Percentiles rank a stretch among this genome's conserved stretches.
Conservation (phyloP, 1,140 invertebrate genomes). For the Ylistrum balloti region DNA sequence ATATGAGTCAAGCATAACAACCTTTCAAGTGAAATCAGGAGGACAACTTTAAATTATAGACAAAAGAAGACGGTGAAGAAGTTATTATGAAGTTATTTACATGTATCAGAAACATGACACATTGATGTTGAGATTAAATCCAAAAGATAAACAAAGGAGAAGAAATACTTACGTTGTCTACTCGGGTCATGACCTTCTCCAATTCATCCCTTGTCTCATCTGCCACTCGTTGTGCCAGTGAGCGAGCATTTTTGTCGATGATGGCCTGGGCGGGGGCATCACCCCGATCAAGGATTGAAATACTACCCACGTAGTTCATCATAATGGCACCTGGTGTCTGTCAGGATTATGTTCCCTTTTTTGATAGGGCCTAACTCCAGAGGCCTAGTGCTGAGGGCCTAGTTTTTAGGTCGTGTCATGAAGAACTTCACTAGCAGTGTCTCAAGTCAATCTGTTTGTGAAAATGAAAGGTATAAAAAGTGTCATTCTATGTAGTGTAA, state of each 20-base stretch:
- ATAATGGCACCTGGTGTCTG: constrained; percentile 35
- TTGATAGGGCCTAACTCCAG: no score
- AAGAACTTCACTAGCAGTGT: not conserved
- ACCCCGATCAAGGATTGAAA: constrained; percentile 76
- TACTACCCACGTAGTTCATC: constrained; percentile 79
- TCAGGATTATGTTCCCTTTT: not conserved
- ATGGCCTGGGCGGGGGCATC: constrained; percentile 79
- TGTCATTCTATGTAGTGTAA: no score
- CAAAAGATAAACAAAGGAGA: no score
- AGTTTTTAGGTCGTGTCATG: not conserved
- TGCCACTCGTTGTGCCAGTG: constrained; percentile 76
- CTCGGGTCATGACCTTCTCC: constrained; percentile 78
- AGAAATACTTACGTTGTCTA: constrained; percentile 78
- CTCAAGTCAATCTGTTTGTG: not conserved
- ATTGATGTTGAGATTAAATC: no score
- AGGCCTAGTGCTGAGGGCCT: not conserved
- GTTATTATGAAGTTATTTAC: no score
- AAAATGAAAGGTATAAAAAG: constrained; percentile 8
- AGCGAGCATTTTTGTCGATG: constrained; percentile 78
- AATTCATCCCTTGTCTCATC: constrained; percentile 81
- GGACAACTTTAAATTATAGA: no score
- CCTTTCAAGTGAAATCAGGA: no score
- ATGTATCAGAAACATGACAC: no score
- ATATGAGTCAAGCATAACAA: no score
- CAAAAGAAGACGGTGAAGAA: no score